Evolutionary conservation across 2,797 vertebrate genomes (phyloP).

Genomic region (Varecia variegata): DNA sequence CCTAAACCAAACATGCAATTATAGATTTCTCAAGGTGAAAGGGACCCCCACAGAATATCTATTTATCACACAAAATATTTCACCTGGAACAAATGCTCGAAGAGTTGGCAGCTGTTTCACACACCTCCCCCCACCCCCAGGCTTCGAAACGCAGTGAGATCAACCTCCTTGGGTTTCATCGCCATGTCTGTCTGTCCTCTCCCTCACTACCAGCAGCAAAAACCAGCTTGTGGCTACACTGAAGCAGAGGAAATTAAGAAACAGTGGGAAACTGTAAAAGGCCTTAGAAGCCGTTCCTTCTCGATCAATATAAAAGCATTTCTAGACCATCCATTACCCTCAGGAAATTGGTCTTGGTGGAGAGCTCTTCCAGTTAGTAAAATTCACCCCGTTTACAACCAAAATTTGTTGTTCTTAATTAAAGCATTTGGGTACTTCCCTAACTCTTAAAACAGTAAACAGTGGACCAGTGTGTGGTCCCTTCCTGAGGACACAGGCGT

Average conservation of each 20-base stretch:
- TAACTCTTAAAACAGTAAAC: not conserved
- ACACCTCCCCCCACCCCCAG: not conserved
- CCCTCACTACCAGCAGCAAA: not conserved
- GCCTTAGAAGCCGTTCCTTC: not conserved
- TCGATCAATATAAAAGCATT: not conserved
- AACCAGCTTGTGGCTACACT: not conserved
- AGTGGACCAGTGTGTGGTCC: not conserved
- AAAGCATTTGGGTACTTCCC: not conserved
- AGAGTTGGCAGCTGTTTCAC: not conserved
- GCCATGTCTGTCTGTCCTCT: fast-evolving
- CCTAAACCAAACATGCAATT: not conserved
- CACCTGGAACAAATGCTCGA: not conserved
- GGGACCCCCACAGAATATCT: not conserved
- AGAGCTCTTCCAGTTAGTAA: not conserved
- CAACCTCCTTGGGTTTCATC: not conserved
- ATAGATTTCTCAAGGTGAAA: not conserved
- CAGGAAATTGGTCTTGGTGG: not conserved
- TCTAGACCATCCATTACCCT: not conserved
- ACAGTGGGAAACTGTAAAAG: not conserved
- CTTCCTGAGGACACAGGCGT: not conserved
- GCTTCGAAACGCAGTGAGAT: not conserved
- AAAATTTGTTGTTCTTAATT: not conserved
- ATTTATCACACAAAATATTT: not conserved
- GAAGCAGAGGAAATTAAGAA: not conserved
- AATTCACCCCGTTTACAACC: not conserved